phyloP scores from a whole-genome alignment of 2,797 vertebrate species.

The Chaunax sp. region DNA sequence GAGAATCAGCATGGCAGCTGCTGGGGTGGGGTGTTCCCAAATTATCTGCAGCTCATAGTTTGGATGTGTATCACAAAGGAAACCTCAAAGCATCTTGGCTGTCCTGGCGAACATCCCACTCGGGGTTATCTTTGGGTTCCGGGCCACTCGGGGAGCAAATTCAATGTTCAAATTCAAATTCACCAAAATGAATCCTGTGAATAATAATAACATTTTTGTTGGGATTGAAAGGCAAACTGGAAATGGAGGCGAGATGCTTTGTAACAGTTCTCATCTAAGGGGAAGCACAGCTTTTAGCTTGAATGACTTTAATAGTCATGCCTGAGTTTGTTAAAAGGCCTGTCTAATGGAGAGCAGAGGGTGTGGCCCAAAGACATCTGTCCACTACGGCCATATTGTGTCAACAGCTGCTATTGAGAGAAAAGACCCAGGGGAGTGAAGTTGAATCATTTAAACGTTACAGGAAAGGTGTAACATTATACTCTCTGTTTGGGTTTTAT shows the following conservation, averaged over 20 bases:
- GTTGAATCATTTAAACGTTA: constrained; percentile 64
- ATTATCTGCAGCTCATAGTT: constrained; percentile 81
- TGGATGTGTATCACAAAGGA: constrained; percentile 74
- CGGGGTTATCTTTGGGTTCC: constrained; percentile 9
- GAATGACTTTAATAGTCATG: constrained; percentile 64
- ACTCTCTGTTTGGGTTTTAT: constrained; percentile 35
- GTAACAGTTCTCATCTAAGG: constrained; percentile 30
- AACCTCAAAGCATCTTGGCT: constrained; percentile 56
- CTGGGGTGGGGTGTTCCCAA: constrained; percentile 73
- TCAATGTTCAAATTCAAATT: too few species aligned
- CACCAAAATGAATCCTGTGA: too few species aligned
- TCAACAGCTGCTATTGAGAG: constrained; percentile 76
- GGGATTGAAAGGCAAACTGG: constrained; percentile 43
- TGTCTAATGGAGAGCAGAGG: constrained; percentile 57
- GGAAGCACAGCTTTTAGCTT: constrained; percentile 43
- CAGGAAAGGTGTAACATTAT: constrained; percentile 62
- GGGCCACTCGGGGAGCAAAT: not conserved
- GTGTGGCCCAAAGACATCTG: constrained; percentile 78
- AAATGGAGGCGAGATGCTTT: constrained; percentile 39
- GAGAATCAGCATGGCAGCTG: constrained; percentile 77
- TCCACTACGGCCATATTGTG: constrained; percentile 73
- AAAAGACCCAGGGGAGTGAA: constrained; percentile 58
- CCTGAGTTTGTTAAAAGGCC: constrained; percentile 44
- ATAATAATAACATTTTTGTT: constrained; percentile 21
- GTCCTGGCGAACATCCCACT: too few species aligned